Evolutionary conservation across 2,113 vertebrate genomes (phyloP).

Genomic region (Xerus inauris): DNA sequence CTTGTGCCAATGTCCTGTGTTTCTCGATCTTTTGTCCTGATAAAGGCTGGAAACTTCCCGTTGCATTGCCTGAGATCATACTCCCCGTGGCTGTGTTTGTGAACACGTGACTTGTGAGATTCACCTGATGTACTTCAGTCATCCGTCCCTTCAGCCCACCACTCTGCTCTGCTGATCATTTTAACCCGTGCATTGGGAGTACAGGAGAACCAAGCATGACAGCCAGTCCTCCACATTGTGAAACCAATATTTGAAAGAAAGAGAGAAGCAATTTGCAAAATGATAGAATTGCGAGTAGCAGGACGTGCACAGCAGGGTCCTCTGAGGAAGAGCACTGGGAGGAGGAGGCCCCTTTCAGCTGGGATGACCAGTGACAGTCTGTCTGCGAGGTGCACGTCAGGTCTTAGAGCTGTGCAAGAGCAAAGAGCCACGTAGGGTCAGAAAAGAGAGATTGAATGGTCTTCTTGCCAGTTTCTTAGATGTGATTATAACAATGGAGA

Average conservation of each 20-base stretch:
- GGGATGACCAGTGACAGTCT: not conserved
- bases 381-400: not conserved
- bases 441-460: not conserved
- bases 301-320: not conserved
- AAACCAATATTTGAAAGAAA: not conserved
- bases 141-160: not conserved
- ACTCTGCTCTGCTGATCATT: not conserved
- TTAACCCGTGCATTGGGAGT: not conserved
- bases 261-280: not conserved
- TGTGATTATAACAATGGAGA: not conserved
- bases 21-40: not conserved
- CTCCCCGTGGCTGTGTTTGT: not conserved
- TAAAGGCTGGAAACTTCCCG: not conserved
- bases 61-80: not conserved
- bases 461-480: not conserved
- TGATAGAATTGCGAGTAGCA: not conserved
- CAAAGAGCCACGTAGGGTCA: not conserved
- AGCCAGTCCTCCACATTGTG: not conserved
- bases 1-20: not conserved
- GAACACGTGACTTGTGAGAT: not conserved
- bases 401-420: not conserved
- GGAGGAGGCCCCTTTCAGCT: not conserved
- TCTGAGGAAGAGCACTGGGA: not conserved
- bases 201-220: not conserved
- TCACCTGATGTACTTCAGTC: not conserved